Evolutionary conservation across 1,140 invertebrate species (phyloP), one percentile per base, ranked within the genome.

Genomic region (Drosophila kepulauana): DNA sequence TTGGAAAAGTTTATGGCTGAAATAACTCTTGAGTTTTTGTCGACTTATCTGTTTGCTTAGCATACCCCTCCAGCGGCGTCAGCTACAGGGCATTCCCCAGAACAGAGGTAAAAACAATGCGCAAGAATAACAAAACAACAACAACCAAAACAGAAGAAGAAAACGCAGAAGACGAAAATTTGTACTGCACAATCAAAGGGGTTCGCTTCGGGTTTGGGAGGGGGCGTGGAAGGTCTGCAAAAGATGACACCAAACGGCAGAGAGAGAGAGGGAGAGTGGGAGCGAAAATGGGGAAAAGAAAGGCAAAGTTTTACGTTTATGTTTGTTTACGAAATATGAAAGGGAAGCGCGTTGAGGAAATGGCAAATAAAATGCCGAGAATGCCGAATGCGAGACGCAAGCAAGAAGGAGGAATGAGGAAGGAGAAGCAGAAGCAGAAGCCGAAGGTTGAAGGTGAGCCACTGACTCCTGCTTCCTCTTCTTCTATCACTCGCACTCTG

Each of bases 311-410:
- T 72, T 64, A 66, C 64, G 84, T 82, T 87, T 66, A 81, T 86
- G 79, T 82, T 87, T 87, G 82, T 86, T 87, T 79, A 79, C 82
- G 79, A 70, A 87, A 87, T 86, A 82, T 87, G 76, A 79, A 87
- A 73, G 79, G 77, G 73, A 87, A 80, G 76, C 78, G 75, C 77
- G 76, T 81, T 61, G 63, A 52, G 61, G 68, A 82, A 75, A 65
- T 75, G 77, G 61, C 68, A 85, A 85, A 85, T 85, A 85, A 85
- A 85, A 81, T 85, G 74, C 49, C 66, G 74, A 66, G 65, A 78
- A 52, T 74, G 71, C 52, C 16, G 38, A 33, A 35, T 52, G 51
- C 25, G 7, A 10, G 13, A 46, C 4, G 13, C 30, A 25, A 20
- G 35, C 4, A 49, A 3, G 25, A 52, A 52, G 61, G 65, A 33